Conservation (phyloP, 2,797 vertebrate genomes). For the Gymnocypris eckloni region DNA sequence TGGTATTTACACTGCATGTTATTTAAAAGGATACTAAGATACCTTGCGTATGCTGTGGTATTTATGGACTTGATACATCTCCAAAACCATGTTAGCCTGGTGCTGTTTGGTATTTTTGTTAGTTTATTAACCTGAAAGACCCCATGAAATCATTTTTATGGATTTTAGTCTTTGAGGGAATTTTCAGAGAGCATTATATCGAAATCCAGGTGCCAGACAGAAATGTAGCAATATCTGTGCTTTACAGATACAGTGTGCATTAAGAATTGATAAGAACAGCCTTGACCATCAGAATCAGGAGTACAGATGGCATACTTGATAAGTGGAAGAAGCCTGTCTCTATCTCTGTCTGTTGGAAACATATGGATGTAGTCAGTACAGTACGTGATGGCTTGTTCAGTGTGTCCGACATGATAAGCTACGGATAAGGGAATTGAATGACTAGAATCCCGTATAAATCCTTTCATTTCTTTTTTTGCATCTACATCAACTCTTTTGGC, state of each 20-base stretch:
- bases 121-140: background rate
- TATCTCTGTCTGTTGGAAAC: constrained; percentile 38
- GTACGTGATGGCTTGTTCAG: constrained; percentile 13
- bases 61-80: background rate
- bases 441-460: constrained; percentile 3
- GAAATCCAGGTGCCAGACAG: constrained; percentile 1
- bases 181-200: background rate
- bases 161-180: constrained; percentile 8
- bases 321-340: constrained; percentile 31
- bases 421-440: constrained; percentile 7
- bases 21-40: background rate
- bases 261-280: constrained; percentile 22
- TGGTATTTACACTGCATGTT: background rate
- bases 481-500: background rate
- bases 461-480: constrained; percentile 24
- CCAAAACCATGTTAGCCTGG: background rate
- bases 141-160: background rate
- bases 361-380: constrained; percentile 38
- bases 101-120: background rate
- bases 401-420: constrained; percentile 25
- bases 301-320: constrained; percentile 44
- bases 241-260: constrained; percentile 24
- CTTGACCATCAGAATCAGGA: constrained; percentile 29
- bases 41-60: background rate
- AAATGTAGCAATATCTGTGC: constrained; percentile 6